Base-by-base conservation (phyloP, 1,140 invertebrate genomes). In the Danaus plexippus region DNA sequence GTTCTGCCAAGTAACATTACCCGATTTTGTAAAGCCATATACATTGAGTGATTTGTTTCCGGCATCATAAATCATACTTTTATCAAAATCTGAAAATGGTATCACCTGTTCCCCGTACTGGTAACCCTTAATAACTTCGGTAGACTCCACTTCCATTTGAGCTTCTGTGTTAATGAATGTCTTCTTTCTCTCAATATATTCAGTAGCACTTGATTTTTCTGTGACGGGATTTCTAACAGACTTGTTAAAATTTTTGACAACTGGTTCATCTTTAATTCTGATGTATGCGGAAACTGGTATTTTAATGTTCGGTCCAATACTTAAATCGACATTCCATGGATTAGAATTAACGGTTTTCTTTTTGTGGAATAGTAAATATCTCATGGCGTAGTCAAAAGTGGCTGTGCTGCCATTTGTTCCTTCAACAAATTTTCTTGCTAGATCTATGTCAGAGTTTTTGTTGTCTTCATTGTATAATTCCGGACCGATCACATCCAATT, bases 271-370 rank as follows among this genome's bases (percentile, higher is more conserved):
- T 66, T 78, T 81, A 9, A 82, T 62, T 67, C 71, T 83, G 32
- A 79, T 71, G 50, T 74, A 88, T 42, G 69, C 56, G n/a, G 84
- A 80, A 2, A 88, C 69, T 40, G 87, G 87, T 68, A 88, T 87
- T 63, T 77, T 81, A 11, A 87, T 79, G 62, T 83, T 76, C 40
- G 82, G 75, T 8, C 85, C 84, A 62, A 88, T 84, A 59, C 70
- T 74, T 22, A 88, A 60, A 62, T 87, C 81, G 9, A 78, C 74
- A 76, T 88, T 83, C 82, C 85, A 85, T 4, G 81, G 73, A 1
- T 52, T 54, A 6, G 79, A 57, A 51, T 73, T 77, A 2, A 72
- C 59, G 22, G 64, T 57, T 66, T 73, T 87, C 49, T 76, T 87
- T 53, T 76, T 80, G 56, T 87, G 83, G 52, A 83, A 87, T 9